Evolutionary conservation across 2,888 invertebrate species (phyloP), one percentile per base, ranked within the genome.

Genomic region (Sussaba pulchella): DNA sequence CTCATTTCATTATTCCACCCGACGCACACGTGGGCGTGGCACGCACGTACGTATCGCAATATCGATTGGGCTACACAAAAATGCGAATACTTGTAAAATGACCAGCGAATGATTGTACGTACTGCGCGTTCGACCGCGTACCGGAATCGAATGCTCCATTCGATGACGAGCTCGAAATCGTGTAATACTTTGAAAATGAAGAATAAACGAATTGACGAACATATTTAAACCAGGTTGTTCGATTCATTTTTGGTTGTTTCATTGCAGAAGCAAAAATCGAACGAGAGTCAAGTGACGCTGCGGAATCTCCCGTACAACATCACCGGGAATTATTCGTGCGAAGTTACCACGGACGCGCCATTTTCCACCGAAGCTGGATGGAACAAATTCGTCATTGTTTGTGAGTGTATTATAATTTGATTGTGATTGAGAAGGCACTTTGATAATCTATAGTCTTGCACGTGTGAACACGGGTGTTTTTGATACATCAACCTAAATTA

Each of bases 241-340:
- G 21, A 47, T 21, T 39, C 19, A 4, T 14, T 41, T 41, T 10
- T 41, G 61, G 0, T 57, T 12, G n/a, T 24, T 45, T 45, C 26
- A 5, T 64, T 45, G 78, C 94, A 97, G 97, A 93, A 94, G 90
- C 94, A 94, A 87, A 94, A 94, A 84, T 96, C 96, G 19, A 96
- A 96, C 91, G 95, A 95, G 78, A 95, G 95, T 63, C 96, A 96
- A 92, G 96, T 96, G 69, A 93, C 95, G 80, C 94, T 96, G 82
- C 94, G 94, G 84, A 94, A 95, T 84, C 94, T 96, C 88, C 95
- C 96, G 86, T 95, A 96, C 86, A 94, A 93, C 67, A 92, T 96
- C 71, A 95, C 96, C 43, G 96, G 96, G 4, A 96, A 96, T 93
- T 96, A 96, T 93, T 95, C 95, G 89, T 96, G 96, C 90, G 96